Evolutionary conservation across 2,888 invertebrate species (phyloP).

Genomic region (Apocheima hispidaria): DNA sequence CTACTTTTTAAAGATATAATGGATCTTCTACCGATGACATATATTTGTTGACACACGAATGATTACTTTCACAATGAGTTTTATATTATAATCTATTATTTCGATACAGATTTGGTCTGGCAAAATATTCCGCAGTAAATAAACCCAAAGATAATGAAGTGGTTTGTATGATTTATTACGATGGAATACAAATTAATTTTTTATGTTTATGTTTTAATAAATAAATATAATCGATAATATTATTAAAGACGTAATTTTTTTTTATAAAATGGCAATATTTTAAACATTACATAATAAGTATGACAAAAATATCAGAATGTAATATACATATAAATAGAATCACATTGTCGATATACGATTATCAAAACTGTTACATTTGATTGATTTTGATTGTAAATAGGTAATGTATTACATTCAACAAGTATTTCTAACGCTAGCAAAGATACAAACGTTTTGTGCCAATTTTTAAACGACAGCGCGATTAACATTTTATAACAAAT

Average conservation of each 20-base stretch:
- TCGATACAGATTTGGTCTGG: constrained; percentile 15
- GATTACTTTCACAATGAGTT: constrained; percentile 36
- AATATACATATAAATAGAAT: constrained; percentile 36
- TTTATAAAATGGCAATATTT: constrained; percentile 31
- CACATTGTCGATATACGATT: constrained; percentile 46
- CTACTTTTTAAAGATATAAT: constrained; percentile 17
- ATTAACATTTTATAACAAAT: constrained; percentile 33
- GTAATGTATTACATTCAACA: constrained; percentile 19
- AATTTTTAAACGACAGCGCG: constrained; percentile 29
- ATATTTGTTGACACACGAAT: constrained; percentile 32
- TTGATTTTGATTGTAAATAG: constrained; percentile 22
- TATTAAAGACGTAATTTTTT: constrained; percentile 32
- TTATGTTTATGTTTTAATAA: constrained; percentile 43
- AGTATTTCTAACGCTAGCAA: constrained; percentile 19
- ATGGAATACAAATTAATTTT: constrained; percentile 41
- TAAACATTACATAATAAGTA: constrained; percentile 30
- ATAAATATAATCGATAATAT: constrained; percentile 40
- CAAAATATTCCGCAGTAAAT: constrained; percentile 26
- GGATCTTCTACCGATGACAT: constrained; percentile 29
- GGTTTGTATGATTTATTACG: constrained; percentile 43
- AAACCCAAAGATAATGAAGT: constrained; percentile 38
- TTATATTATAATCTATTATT: constrained; percentile 17
- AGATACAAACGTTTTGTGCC: constrained; percentile 24
- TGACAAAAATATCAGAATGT: constrained; percentile 44
- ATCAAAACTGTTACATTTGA: constrained; percentile 29